Percentiles rank a stretch among this genome's conserved stretches.
Conservation (phyloP, 2,888 invertebrate genomes). For the Synanthedon tipuliformis region DNA sequence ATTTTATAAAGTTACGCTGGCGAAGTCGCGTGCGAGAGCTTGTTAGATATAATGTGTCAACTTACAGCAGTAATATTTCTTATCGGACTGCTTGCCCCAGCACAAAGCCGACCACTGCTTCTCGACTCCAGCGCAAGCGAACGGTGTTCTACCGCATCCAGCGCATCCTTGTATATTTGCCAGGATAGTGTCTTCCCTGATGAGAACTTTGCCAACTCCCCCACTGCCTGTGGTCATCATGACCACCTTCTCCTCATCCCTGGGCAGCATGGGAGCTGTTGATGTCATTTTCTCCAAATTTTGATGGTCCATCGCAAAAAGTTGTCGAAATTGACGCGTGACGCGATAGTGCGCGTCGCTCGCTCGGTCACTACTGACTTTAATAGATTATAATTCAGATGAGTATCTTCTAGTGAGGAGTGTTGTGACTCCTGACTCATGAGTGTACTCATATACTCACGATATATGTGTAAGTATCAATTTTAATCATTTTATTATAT, state of each 20-base stretch:
- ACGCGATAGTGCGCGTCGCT: not conserved
- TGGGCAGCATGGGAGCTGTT: slow-evolving; percentile 24
- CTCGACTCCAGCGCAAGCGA: slow-evolving; percentile 45
- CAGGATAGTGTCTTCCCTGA: slow-evolving; percentile 53
- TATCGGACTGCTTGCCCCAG: slow-evolving; percentile 50
- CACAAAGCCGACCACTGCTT: slow-evolving; percentile 54
- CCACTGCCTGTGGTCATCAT: slow-evolving; percentile 20
- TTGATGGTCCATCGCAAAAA: slow-evolving; percentile 21
- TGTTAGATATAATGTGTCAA: slow-evolving; percentile 6
- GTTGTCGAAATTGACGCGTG: not conserved
- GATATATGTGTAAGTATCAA: too few relatives aligned
- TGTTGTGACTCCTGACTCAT: too few relatives aligned
- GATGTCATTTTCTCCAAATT: slow-evolving; percentile 22
- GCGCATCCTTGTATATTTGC: slow-evolving; percentile 45
- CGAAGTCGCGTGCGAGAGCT: too few relatives aligned
- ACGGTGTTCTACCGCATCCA: slow-evolving; percentile 43
- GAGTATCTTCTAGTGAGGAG: not conserved
- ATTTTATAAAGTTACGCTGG: too few relatives aligned
- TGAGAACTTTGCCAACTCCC: slow-evolving; percentile 36
- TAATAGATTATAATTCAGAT: not conserved
- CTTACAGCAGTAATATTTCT: slow-evolving; percentile 55
- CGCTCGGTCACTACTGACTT: not conserved
- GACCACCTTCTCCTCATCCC: slow-evolving; percentile 31
- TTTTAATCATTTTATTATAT: too few relatives aligned
- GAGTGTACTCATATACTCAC: too few relatives aligned